These are phyloP conservation scores for Acleris holmiana DNA, from an alignment of 2,888 invertebrate species.

Conservation along the genomic window DNA sequence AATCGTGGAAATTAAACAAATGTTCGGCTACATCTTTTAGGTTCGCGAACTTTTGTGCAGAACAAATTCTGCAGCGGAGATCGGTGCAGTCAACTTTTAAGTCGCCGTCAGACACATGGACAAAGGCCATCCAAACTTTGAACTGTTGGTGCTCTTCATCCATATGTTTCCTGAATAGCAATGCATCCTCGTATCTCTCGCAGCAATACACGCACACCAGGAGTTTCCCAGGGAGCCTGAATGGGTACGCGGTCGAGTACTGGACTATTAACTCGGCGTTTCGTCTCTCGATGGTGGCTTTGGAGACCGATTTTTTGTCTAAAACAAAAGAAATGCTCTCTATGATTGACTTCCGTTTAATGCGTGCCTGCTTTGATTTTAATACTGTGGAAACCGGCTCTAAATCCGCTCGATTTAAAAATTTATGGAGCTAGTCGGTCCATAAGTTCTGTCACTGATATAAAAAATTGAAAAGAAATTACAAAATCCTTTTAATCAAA, in stretches of 20 bases:
- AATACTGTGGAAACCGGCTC: too few species aligned
- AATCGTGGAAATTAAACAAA: conserved; percentile 48
- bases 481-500: too few species aligned
- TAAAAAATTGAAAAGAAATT: too few species aligned
- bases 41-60: conserved; percentile 39
- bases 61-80: conserved; percentile 54
- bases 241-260: conserved; percentile 56
- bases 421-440: too few species aligned
- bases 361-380: conserved; percentile 3
- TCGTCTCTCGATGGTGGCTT: conserved; percentile 43
- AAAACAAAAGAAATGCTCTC: conserved; percentile 57
- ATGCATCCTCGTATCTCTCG: conserved; percentile 47
- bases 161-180: conserved; percentile 53
- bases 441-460: too few species aligned
- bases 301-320: conserved; percentile 50
- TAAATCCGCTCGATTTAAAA: too few species aligned
- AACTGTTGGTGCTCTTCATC: conserved; percentile 50
- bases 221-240: conserved; percentile 49
- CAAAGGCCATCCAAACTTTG: conserved; percentile 46
- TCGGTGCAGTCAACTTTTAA: conserved; percentile 56
- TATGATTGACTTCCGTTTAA: conserved; percentile 41
- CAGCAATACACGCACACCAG: conserved; percentile 54
- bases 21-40: conserved; percentile 51
- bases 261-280: conserved; percentile 54
- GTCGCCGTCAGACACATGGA: conserved; percentile 47